Conservation (phyloP, 2,113 vertebrate species). For the Myodes glareolus region DNA sequence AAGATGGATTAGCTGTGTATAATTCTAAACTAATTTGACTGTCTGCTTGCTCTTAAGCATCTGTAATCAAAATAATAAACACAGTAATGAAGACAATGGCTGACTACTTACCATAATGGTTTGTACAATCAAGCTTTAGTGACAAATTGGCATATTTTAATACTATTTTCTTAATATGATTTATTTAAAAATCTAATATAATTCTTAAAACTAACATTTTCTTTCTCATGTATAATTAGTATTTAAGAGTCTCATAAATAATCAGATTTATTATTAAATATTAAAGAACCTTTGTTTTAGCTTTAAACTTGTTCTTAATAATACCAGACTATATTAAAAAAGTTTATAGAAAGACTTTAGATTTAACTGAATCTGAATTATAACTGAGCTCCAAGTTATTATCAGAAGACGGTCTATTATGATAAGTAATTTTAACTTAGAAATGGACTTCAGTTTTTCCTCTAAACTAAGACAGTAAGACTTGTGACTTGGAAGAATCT, state of each 20-base stretch:
- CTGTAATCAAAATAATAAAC: neutral
- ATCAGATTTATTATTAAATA: constrained; percentile 1
- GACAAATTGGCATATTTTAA: neutral
- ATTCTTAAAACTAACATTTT: neutral
- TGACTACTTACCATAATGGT: neutral
- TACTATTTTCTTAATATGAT: neutral
- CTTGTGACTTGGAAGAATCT: neutral
- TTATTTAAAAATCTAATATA: neutral
- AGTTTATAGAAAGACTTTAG: neutral
- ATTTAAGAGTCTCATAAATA: neutral
- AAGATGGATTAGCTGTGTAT: neutral
- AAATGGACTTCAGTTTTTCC: neutral
- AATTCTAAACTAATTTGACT: neutral
- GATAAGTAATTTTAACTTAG: neutral
- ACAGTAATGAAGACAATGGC: neutral
- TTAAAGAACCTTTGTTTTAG: neutral
- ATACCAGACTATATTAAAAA: neutral
- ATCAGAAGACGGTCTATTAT: neutral
- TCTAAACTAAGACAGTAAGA: neutral
- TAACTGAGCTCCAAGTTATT: neutral
- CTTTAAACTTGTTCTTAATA: neutral
- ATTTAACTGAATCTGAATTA: neutral
- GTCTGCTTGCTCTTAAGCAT: neutral
- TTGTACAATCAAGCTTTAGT: neutral
- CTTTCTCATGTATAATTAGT: neutral